These are phyloP conservation scores for Meloidogyne exigua DNA, from an alignment of 1,140 invertebrate genomes.

Conservation along the genomic window DNA sequence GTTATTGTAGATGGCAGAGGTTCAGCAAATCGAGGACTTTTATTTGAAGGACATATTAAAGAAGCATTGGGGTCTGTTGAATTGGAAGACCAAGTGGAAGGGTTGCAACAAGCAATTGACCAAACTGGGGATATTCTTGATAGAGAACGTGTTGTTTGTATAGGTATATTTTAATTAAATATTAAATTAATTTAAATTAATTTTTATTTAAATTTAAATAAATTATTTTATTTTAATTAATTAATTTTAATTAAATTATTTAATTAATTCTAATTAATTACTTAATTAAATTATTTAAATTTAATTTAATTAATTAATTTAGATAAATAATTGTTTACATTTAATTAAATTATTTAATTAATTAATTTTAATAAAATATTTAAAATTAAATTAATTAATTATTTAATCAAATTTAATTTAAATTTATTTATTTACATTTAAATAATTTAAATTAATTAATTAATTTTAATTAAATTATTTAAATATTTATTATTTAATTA, in stretches of 20 bases:
- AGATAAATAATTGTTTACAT: too few species aligned
- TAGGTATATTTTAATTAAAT: slow-evolving; percentile 66
- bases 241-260: too few species aligned
- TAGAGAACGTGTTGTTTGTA: slow-evolving; percentile 84
- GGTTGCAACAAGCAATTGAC: slow-evolving; percentile 82
- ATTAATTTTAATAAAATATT: too few species aligned
- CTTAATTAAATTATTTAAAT: too few species aligned
- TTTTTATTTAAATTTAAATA: too few species aligned
- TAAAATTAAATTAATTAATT: too few species aligned
- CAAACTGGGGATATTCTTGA: slow-evolving; percentile 77
- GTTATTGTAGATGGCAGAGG: slow-evolving; percentile 90
- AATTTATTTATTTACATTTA: too few species aligned
- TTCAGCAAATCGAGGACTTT: slow-evolving; percentile 83
- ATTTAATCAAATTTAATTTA: too few species aligned
- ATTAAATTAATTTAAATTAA: background rate
- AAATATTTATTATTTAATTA: background rate
- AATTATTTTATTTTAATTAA: too few species aligned
- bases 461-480: background rate
- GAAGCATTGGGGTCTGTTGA: slow-evolving; percentile 85
- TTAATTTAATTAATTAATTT: background rate
- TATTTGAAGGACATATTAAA: slow-evolving; percentile 85
- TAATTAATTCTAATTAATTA: too few species aligned
- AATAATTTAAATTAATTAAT: too few species aligned
- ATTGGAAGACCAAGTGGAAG: slow-evolving; percentile 91
- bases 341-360: background rate